A percentile compares a stretch with the other conserved stretches of the same genome.
Evolutionary conservation across 2,797 vertebrate genomes (phyloP).

Genomic region (Micropoecilia bifurca): DNA sequence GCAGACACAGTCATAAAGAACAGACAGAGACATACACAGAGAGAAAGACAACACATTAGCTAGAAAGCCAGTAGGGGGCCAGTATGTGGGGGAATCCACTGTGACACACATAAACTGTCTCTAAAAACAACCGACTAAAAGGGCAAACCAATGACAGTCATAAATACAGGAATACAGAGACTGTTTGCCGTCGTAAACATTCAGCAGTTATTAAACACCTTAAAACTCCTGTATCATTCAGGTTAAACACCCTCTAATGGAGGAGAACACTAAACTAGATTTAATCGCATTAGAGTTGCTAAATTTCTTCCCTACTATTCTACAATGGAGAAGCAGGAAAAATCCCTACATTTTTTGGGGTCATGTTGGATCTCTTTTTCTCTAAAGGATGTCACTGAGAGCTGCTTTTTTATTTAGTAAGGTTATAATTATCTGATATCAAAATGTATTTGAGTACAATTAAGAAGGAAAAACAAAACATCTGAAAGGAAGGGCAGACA

Average conservation of each 20-base stretch:
- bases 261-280: neutral
- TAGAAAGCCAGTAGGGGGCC: constrained; percentile 73
- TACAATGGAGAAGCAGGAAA: neutral
- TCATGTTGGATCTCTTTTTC: neutral
- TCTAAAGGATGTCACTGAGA: neutral
- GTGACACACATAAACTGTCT: constrained; percentile 63
- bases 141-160: constrained; percentile 24
- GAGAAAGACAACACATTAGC: constrained; percentile 84
- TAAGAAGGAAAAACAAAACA: neutral
- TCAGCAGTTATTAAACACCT: neutral
- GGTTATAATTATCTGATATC: neutral
- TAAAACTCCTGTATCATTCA: neutral
- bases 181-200: constrained; percentile 6
- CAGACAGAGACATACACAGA: constrained; percentile 69
- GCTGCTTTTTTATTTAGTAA: neutral
- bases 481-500: neutral
- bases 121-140: constrained; percentile 34
- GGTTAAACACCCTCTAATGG: neutral
- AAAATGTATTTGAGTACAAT: neutral
- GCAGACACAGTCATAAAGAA: constrained; percentile 69
- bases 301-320: no score
- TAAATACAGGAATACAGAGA: constrained; percentile 7
- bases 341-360: neutral
- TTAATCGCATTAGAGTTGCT: neutral
- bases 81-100: constrained; percentile 73